Evolutionary conservation across 1,140 invertebrate species (phyloP), one percentile per base, ranked within the genome.

Genomic region (Elymnias hypermnestra): DNA sequence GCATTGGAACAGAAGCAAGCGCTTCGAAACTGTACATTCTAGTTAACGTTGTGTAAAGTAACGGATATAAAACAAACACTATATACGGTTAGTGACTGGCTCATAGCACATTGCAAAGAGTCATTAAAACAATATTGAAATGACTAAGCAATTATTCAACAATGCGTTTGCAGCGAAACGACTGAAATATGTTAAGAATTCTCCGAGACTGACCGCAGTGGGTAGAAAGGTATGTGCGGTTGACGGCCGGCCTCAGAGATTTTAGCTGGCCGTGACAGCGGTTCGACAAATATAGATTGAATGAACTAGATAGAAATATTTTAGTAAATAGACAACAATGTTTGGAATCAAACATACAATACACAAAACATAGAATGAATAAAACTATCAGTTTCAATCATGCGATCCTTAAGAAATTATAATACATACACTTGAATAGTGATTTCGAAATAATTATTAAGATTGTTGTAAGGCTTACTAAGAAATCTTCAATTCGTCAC

Each of bases 211-310:
- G 12, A 38, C 45, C 37, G 36, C 26, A 33, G 19, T 38, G 33
- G 35, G 10, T 21, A 13, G 22, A 18, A 25, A 21, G 45, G 37
- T 47, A 47, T 40, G 36, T 40, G 45, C 37, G 45, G 45, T 47
- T 23, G 26, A 19, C 36, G 44, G 44, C 22, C 26, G 10, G 28
- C 18, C 45, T 29, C 45, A 39, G 36, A 47, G 45, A 40, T 47
- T 47, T 40, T 26, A 23, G 28, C 36, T 28, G 40, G 12, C 18
- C 19, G 29, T 47, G 45, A 47, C 45, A 47, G 28, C 28, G 45
- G 45, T 23, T 28, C 13, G 21, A 15, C 37, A 31, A 22, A 43
- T 33, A 43, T 33, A 33, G 28, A 43, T 43, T 33, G 26, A 43
- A 29, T 22, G 17, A 17, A 33, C 9, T 41, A 21, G 17, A 29